Evolutionary conservation across 1,140 invertebrate species (phyloP), one percentile per base, ranked within the genome.

Genomic region (Drosophila subobscura): DNA sequence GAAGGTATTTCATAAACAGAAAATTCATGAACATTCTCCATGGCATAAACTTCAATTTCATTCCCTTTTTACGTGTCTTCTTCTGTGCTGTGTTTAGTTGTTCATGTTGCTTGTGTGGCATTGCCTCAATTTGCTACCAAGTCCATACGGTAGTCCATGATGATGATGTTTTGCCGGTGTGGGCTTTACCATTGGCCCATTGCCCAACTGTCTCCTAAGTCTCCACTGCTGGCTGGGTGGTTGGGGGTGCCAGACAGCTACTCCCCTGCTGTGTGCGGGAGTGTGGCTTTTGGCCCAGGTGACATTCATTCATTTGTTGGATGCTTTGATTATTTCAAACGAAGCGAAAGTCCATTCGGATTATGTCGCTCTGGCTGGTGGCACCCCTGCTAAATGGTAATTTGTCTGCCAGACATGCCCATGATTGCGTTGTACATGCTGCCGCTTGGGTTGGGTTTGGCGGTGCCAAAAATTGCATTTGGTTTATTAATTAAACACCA

Each of bases 401-500:
- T 88, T 88, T 83, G 67, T 57, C 60, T 71, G 68, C 47, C 78
- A 88, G 77, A 72, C 78, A 58, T 53, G 50, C 27, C 58, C 4
- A 47, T 53, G 46, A 51, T 51, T 44, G 56, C 37, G 46, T 42
- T 40, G 41, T 49, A 42, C 37, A 8, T 64, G 58, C 33, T 37
- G 44, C 8, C 47, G 45, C 14, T 68, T 51, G 10, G 12, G 29
- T 7, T 47, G 55, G 7, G 14, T 42, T 42, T 40, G 65, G 45
- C 20, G 37, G 23, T 60, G 60, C 50, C 74, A 63, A 88, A 81
- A 83, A 86, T 88, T 75, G 72, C 71, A 86, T 88, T 88, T 79
- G 70, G 63, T 81, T 81, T 86, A 88, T 86, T 88, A 86, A 86
- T 86, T 86, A 86, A 85, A 75, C 72, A 67, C 70, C 77, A 88